These are phyloP conservation scores for Ctenodactylus gundi DNA, from an alignment of 2,113 vertebrate genomes.

Conservation along the genomic window DNA sequence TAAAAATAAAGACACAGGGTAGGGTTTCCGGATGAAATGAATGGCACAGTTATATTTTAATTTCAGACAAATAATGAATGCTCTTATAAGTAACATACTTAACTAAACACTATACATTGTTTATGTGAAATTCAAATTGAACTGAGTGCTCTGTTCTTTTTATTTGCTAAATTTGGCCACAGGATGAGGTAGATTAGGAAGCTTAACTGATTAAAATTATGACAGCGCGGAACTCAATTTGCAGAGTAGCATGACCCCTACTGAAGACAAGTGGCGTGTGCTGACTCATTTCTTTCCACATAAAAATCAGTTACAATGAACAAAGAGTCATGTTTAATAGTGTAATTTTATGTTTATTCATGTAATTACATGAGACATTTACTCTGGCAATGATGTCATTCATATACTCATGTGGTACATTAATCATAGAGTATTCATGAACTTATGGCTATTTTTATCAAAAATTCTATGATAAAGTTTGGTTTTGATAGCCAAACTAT, in stretches of 20 bases:
- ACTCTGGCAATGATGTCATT: conserved; percentile 52
- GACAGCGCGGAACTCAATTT: not conserved
- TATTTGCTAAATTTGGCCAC: not conserved
- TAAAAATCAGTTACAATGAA: conserved; percentile 32
- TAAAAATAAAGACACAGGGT: not conserved
- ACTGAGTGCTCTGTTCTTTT: not conserved
- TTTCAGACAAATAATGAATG: not conserved
- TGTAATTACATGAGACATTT: conserved; percentile 65
- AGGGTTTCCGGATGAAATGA: not conserved
- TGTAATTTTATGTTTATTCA: conserved; percentile 60
- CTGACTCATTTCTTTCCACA: conserved; percentile 17
- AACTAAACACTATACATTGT: not conserved
- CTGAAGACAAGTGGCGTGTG: not conserved
- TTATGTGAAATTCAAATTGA: not conserved
- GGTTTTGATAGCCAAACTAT: conserved; percentile 49
- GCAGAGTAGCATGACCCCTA: not conserved
- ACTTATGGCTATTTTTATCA: conserved; percentile 53
- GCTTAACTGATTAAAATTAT: not conserved
- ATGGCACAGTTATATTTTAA: not conserved
- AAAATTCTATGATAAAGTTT: conserved; percentile 63
- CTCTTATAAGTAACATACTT: not conserved
- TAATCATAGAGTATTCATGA: conserved; percentile 52
- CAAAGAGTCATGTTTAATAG: conserved; percentile 42
- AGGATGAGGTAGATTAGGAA: not conserved
- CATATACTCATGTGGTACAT: conserved; percentile 58